A percentile compares a stretch with the other conserved stretches of the same genome.
Conservation (phyloP, 2,888 invertebrate species). For the Phaedon cochleariae region DNA sequence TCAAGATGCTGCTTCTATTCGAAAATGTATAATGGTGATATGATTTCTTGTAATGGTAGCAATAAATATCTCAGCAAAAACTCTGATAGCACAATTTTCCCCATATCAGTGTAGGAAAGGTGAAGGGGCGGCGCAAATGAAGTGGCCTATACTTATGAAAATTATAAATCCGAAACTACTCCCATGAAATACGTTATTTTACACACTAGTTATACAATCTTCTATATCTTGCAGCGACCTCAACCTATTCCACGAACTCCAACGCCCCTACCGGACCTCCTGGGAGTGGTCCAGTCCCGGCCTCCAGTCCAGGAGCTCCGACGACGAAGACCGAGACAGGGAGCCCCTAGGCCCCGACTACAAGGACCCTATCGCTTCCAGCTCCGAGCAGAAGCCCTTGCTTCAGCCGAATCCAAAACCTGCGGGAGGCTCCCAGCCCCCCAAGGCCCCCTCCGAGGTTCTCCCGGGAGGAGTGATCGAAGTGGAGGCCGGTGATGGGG, state of each 20-base stretch:
- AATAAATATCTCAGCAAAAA: no score
- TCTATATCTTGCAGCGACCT: slow-evolving; percentile 31
- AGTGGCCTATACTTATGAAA: no score
- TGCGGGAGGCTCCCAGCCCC: not conserved
- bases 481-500: slow-evolving; percentile 43
- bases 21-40: no score
- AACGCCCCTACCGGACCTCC: slow-evolving; percentile 23
- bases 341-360: slow-evolving; percentile 56
- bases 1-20: no score
- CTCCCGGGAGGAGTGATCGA: slow-evolving; percentile 54
- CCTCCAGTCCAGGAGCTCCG: slow-evolving; percentile 26
- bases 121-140: no score
- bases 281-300: slow-evolving; percentile 37
- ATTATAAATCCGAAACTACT: no score
- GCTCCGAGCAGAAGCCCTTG: slow-evolving; percentile 47
- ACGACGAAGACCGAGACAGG: slow-evolving; percentile 42
- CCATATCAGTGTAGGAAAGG: no score
- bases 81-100: no score
- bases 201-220: no score
- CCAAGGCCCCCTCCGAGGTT: slow-evolving; percentile 38
- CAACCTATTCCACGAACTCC: slow-evolving; percentile 33
- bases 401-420: slow-evolving; percentile 44
- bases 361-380: slow-evolving; percentile 49
- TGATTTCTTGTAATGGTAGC: no score
- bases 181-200: no score